Percentiles rank a stretch among this genome's conserved stretches.
phyloP scores from a whole-genome alignment of 2,888 invertebrate species.

The Acrobeloides nanus region DNA sequence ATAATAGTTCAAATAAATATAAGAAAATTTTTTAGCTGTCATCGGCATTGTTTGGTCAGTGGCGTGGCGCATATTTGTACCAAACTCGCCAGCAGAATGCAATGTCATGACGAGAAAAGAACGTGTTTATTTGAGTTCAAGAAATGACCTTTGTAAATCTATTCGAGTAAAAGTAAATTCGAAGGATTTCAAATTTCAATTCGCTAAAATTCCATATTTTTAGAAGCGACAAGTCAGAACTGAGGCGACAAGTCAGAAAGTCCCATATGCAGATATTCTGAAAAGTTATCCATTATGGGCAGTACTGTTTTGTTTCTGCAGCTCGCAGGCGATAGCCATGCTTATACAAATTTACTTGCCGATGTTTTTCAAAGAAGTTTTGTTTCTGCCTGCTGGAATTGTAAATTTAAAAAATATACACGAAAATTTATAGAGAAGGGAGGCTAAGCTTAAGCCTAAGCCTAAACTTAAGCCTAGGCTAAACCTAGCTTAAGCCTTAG shows the following conservation, averaged over 20 bases:
- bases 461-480: background rate
- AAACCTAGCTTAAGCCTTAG: background rate
- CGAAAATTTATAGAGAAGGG: too few relatives aligned
- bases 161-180: slow-evolving; percentile 1
- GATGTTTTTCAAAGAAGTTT: slow-evolving; percentile 41
- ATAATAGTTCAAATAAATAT: too few relatives aligned
- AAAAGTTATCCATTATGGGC: slow-evolving; percentile 19
- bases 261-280: slow-evolving; percentile 22
- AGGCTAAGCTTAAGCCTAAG: too few relatives aligned
- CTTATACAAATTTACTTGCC: slow-evolving; percentile 40
- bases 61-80: slow-evolving; percentile 30
- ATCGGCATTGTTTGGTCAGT: slow-evolving; percentile 33
- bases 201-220: background rate
- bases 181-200: background rate
- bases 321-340: slow-evolving; percentile 32
- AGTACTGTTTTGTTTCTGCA: slow-evolving; percentile 28
- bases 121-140: slow-evolving; percentile 22
- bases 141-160: background rate
- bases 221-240: slow-evolving; percentile 1
- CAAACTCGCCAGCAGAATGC: slow-evolving; percentile 33
- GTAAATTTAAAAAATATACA: too few relatives aligned
- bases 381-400: too few relatives aligned
- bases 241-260: background rate
- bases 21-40: slow-evolving; percentile 16
- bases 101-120: slow-evolving; percentile 31